These are phyloP conservation scores for Cryptocephalus primarius DNA, from an alignment of 2,888 invertebrate species.

Conservation along the genomic window DNA sequence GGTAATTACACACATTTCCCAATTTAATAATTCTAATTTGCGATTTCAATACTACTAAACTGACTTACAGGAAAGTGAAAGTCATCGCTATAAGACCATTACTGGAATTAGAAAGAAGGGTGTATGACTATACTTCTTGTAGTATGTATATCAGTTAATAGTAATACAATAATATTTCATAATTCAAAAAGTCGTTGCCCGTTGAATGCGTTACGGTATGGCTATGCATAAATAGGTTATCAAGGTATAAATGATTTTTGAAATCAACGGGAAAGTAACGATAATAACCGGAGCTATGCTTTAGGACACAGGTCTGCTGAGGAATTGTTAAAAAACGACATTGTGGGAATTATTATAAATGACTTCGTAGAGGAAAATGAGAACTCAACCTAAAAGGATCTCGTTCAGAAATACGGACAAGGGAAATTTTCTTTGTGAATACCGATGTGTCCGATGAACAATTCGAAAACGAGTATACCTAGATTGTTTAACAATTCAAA, in stretches of 20 bases:
- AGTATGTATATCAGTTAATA: too few relatives aligned
- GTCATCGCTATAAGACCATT: too few relatives aligned
- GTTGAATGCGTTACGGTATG: too few relatives aligned
- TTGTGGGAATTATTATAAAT: neutral
- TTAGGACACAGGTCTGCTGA: conserved; percentile 6
- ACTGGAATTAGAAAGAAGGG: too few relatives aligned
- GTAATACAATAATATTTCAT: too few relatives aligned
- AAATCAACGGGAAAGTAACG: conserved; percentile 3
- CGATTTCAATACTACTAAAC: too few relatives aligned
- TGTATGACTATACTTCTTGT: too few relatives aligned
- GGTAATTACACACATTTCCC: too few relatives aligned
- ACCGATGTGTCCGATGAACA: neutral
- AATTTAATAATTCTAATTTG: too few relatives aligned
- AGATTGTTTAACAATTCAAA: conserved; percentile 11
- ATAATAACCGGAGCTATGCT: conserved; percentile 9
- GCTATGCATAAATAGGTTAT: too few relatives aligned
- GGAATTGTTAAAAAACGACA: conserved; percentile 6
- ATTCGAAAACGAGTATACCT: conserved; percentile 10
- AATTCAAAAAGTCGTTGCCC: too few relatives aligned
- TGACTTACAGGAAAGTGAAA: too few relatives aligned
- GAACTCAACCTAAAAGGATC: neutral
- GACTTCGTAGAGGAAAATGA: neutral
- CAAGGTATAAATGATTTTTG: conserved; percentile 3
- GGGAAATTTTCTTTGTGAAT: neutral
- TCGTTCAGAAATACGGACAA: neutral